Evolutionary conservation across 2,113 vertebrate genomes (phyloP).

Genomic region (Otocyon megalotis): DNA sequence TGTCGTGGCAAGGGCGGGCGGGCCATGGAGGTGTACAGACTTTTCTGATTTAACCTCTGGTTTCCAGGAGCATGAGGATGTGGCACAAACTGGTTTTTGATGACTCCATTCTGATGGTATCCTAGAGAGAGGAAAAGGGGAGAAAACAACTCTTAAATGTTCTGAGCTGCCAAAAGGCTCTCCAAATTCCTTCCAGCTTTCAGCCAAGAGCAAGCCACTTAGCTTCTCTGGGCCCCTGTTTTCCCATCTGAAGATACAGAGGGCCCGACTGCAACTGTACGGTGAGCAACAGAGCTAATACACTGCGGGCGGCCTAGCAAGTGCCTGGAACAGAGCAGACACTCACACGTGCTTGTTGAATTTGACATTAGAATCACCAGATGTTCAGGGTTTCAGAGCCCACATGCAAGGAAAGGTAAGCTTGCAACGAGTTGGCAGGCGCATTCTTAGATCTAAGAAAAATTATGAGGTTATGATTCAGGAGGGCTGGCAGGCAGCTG

Average conservation of each 20-base stretch:
- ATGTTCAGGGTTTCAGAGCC: neutral
- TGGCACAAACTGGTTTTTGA: conserved; percentile 86
- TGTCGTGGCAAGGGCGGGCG: conserved; percentile 91
- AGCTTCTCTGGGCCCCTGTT: neutral
- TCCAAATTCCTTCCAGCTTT: neutral
- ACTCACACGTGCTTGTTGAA: neutral
- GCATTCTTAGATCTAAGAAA: neutral
- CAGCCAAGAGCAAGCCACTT: neutral
- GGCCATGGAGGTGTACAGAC: conserved; percentile 83
- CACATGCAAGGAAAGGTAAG: neutral
- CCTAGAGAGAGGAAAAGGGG: conserved; percentile 80
- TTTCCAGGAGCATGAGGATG: conserved; percentile 84
- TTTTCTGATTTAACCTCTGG: conserved; percentile 86
- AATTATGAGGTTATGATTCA: neutral
- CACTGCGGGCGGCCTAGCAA: neutral
- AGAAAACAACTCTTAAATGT: neutral
- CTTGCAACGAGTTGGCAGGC: neutral
- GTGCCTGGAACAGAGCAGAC: neutral
- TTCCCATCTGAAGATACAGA: neutral
- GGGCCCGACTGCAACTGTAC: neutral
- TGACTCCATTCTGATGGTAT: conserved; percentile 93
- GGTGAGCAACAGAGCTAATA: neutral
- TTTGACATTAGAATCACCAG: neutral
- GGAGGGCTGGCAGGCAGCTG: neutral
- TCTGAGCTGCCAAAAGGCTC: neutral